Evolutionary conservation across 2,113 vertebrate genomes (phyloP).

Genomic region (Gila orcuttii): DNA sequence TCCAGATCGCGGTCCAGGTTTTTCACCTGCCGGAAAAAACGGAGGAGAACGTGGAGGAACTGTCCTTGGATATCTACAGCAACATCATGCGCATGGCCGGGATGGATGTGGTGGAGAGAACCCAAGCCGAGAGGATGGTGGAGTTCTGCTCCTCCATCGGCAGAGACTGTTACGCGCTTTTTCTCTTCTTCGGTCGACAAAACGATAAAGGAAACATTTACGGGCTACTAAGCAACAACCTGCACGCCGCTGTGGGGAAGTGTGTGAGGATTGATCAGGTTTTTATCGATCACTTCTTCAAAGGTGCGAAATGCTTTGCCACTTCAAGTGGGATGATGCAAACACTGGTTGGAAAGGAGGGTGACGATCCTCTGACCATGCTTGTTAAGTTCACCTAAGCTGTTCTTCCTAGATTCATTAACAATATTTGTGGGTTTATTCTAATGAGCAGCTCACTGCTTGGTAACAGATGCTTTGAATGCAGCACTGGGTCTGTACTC

Average conservation of each 20-base stretch:
- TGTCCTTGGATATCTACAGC: slow-evolving; percentile 11
- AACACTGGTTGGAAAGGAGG: slow-evolving; percentile 62
- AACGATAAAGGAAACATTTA: slow-evolving; percentile 70
- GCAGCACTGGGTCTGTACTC: background rate
- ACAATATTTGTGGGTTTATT: background rate
- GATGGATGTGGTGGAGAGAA: slow-evolving; percentile 61
- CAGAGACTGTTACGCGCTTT: slow-evolving; percentile 78
- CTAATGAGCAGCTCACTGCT: background rate
- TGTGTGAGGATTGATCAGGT: slow-evolving; percentile 65
- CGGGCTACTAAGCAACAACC: slow-evolving; percentile 78
- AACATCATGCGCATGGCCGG: slow-evolving; percentile 68
- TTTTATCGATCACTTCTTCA: slow-evolving; percentile 76
- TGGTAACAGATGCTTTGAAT: background rate
- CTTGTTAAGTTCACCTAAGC: slow-evolving; percentile 75
- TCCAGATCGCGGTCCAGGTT: slow-evolving; percentile 75
- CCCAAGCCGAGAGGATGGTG: slow-evolving; percentile 67
- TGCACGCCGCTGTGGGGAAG: slow-evolving; percentile 68
- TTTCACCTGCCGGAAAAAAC: slow-evolving; percentile 62
- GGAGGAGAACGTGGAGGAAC: background rate
- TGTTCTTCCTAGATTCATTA: background rate
- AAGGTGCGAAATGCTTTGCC: slow-evolving; percentile 67
- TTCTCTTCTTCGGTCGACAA: slow-evolving; percentile 73
- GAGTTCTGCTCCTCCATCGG: slow-evolving; percentile 75
- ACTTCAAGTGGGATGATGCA: slow-evolving; percentile 74
- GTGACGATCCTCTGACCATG: slow-evolving; percentile 66